Percentiles rank a stretch among this genome's conserved stretches.
phyloP scores from a whole-genome alignment of 2,888 invertebrate species.

The Dioctria rufipes region DNA sequence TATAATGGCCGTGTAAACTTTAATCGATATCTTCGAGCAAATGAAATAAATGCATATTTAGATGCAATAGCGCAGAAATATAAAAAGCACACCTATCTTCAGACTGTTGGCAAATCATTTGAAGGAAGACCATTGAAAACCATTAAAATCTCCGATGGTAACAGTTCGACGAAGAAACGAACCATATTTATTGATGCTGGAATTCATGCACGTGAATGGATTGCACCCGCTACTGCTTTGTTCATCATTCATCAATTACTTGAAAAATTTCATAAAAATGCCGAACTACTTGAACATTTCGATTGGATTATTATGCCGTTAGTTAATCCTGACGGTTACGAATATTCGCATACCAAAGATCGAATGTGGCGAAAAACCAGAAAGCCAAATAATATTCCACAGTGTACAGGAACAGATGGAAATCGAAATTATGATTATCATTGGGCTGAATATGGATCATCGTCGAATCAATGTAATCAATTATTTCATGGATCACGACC shows the following conservation, averaged over 20 bases:
- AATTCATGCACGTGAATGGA: constrained; percentile 81
- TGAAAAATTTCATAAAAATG: constrained; percentile 70
- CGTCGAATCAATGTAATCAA: constrained; percentile 73
- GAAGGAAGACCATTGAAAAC: constrained; percentile 76
- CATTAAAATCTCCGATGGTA: constrained; percentile 75
- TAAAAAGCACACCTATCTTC: constrained; percentile 73
- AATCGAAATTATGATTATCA: constrained; percentile 83
- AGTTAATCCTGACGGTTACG: constrained; percentile 82
- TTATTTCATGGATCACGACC: constrained; percentile 75
- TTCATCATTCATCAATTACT: constrained; percentile 76
- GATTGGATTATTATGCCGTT: constrained; percentile 80
- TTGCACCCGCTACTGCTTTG: constrained; percentile 75
- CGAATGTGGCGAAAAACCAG: constrained; percentile 81
- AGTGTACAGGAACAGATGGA: constrained; percentile 80
- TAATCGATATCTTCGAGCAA: constrained; percentile 63
- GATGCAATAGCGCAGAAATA: constrained; percentile 71
- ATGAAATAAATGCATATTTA: constrained; percentile 73
- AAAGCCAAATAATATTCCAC: constrained; percentile 68
- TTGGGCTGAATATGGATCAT: constrained; percentile 76
- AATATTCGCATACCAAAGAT: constrained; percentile 71
- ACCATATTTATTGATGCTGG: constrained; percentile 74
- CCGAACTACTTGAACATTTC: constrained; percentile 73
- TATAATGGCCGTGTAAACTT: constrained; percentile 60
- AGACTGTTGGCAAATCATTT: constrained; percentile 75
- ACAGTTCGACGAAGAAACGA: constrained; percentile 71